These are phyloP conservation scores for Acleris sparsana DNA, from an alignment of 2,888 invertebrate genomes.

Conservation along the genomic window DNA sequence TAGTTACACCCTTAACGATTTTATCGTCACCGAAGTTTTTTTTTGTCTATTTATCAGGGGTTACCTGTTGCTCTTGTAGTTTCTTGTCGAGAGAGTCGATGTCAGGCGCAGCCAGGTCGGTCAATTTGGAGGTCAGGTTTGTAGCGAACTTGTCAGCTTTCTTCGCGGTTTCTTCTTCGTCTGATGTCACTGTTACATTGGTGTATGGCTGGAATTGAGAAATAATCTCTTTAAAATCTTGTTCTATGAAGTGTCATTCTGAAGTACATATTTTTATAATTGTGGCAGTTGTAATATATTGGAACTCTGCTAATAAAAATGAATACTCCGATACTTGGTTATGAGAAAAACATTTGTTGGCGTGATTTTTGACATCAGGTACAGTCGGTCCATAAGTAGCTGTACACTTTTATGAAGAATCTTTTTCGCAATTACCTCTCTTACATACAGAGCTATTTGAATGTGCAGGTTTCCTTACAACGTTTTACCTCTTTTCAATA, in stretches of 20 bases:
- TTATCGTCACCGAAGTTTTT: neutral
- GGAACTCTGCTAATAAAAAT: too few relatives aligned
- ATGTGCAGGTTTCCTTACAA: too few relatives aligned
- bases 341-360: too few relatives aligned
- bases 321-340: too few relatives aligned
- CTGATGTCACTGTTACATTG: conserved; percentile 88
- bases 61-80: conserved; percentile 86
- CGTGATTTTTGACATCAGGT: too few relatives aligned
- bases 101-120: conserved; percentile 61
- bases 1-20: neutral
- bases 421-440: too few relatives aligned
- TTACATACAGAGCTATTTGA: too few relatives aligned
- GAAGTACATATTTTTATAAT: neutral
- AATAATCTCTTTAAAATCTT: neutral
- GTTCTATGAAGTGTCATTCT: neutral
- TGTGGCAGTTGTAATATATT: too few relatives aligned
- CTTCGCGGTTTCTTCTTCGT: conserved; percentile 90
- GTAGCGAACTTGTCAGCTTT: conserved; percentile 75
- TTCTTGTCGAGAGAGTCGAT: conserved; percentile 85
- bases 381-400: too few relatives aligned
- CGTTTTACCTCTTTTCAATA: too few relatives aligned
- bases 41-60: conserved; percentile 40
- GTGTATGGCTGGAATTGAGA: conserved; percentile 85
- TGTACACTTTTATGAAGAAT: too few relatives aligned
- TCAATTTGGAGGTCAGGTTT: conserved; percentile 83